Base-by-base conservation (phyloP, 2,113 vertebrate genomes). In the Microtus montanus region DNA sequence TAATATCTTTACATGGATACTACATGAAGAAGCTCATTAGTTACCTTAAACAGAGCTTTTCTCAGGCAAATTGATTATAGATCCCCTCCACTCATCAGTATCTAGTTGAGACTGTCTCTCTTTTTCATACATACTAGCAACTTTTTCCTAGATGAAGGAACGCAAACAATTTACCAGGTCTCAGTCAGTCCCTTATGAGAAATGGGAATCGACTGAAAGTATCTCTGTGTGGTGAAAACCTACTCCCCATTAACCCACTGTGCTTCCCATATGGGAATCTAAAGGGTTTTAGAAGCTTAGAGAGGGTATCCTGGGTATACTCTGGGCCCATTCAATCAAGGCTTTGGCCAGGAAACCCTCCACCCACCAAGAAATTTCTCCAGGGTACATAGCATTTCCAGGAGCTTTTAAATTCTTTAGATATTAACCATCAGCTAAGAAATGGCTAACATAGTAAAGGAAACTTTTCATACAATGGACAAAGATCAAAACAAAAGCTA, bases 401-500 rank as follows among this genome's bases (percentile, higher is more conserved):
- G n/a, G 35, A 13, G 20, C 0, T 38, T 80, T 92, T 41, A 38
- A 47, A 35, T 2, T 49, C 41, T 83, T 96, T 64, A 95, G 64
- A 64, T 70, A 71, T 90, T 90, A 87, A 66, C 28, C 35, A 83
- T 71, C n/a, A 58, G 47, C 14, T 64, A 92, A 93, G 75, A 92
- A 94, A 84, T 7, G 52, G 13, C 61, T 84, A 84, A 89, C 10
- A 4, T 85, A 44, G 52, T 92, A 66, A 94, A 63, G 5, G 54
- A 88, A 63, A 86, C 24, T 9, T 80, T 94, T 96, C 63, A 83
- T 38, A 44, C 71, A 61, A 95, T 92, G 84, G 64, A 75, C 47
- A 89, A 85, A 90, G 70, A 91, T 96, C 84, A 94, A 91, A 83
- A 83, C 41, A 82, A 74, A 28, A 97, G 93, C 61, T 54, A 71